Percentiles rank a stretch among this genome's conserved stretches.
These are phyloP conservation scores for Lepeophtheirus salmonis DNA, from an alignment of 1,140 invertebrate genomes.

Conservation along the genomic window DNA sequence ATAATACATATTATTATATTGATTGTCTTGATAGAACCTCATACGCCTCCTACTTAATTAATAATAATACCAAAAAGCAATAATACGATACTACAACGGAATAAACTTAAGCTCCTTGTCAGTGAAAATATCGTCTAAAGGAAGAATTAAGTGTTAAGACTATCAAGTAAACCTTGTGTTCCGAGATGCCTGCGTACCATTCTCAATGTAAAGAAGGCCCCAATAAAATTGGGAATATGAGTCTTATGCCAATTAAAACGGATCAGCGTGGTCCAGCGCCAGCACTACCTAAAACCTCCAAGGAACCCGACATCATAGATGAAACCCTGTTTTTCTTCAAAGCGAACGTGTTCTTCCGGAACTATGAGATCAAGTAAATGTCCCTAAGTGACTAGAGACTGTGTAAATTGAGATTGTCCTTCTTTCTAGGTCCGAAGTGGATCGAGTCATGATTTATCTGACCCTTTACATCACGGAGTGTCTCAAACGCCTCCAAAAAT, in stretches of 20 bases:
- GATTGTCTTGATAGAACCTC: no score
- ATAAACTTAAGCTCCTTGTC: no score
- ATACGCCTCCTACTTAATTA: no score
- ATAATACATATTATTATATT: no score
- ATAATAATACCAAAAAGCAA: no score
- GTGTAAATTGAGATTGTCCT: slow-evolving; percentile 7
- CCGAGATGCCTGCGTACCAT: slow-evolving; percentile 17
- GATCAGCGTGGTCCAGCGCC: slow-evolving; percentile 72
- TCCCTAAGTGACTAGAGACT: slow-evolving; percentile 12
- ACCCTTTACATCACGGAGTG: slow-evolving; percentile 98
- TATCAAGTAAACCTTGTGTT: no score
- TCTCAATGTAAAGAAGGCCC: not conserved
- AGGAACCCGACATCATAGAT: slow-evolving; percentile 81
- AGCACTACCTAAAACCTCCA: slow-evolving; percentile 30
- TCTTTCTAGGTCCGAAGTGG: slow-evolving; percentile 61
- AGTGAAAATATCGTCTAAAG: no score
- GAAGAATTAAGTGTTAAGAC: no score
- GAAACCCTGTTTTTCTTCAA: slow-evolving; percentile 94
- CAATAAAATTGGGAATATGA: slow-evolving; percentile 63
- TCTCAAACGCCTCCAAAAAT: slow-evolving; percentile 80
- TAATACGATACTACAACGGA: no score
- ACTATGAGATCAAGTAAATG: slow-evolving; percentile 86
- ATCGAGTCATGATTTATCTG: slow-evolving; percentile 89
- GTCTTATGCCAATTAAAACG: slow-evolving; percentile 65
- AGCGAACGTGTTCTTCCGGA: slow-evolving; percentile 97